Conservation (phyloP, 2,888 invertebrate genomes). For the Epicampocera succincta region DNA sequence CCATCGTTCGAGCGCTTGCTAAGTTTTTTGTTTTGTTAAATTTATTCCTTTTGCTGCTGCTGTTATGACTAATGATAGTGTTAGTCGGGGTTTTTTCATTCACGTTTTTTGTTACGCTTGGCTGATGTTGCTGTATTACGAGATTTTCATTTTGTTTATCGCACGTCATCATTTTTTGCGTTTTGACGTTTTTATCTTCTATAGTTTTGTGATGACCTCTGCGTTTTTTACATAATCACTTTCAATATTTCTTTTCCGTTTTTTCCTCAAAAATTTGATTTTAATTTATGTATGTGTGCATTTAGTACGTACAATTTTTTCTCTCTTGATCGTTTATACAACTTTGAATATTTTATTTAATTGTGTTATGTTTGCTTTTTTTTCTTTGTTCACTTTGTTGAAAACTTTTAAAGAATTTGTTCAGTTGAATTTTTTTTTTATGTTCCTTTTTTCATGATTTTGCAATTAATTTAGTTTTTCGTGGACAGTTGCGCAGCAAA, state of each 20-base stretch:
- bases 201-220: neutral
- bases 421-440: slow-evolving; percentile 22
- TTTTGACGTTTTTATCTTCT: slow-evolving; percentile 15
- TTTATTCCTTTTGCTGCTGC: slow-evolving; percentile 32
- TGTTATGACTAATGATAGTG: slow-evolving; percentile 41
- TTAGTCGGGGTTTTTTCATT: slow-evolving; percentile 6
- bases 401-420: slow-evolving; percentile 10
- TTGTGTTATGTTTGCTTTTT: neutral
- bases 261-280: neutral
- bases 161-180: slow-evolving; percentile 46
- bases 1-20: slow-evolving; percentile 4
- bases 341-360: slow-evolving; percentile 25
- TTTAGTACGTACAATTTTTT: neutral
- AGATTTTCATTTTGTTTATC: slow-evolving; percentile 48
- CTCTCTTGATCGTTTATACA: neutral
- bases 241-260: neutral
- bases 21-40: slow-evolving; percentile 39
- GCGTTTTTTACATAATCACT: slow-evolving; percentile 10
- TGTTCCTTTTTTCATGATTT: slow-evolving; percentile 18
- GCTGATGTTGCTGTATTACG: slow-evolving; percentile 22
- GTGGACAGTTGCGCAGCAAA: slow-evolving; percentile 25
- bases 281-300: slow-evolving; percentile 8
- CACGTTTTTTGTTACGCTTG: slow-evolving; percentile 3
- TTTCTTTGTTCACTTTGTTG: neutral
- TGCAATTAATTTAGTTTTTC: slow-evolving; percentile 18